Percentiles rank a stretch among this genome's conserved stretches.
Conservation (phyloP, 2,888 invertebrate species). For the Rhaphigaster nebulosa region DNA sequence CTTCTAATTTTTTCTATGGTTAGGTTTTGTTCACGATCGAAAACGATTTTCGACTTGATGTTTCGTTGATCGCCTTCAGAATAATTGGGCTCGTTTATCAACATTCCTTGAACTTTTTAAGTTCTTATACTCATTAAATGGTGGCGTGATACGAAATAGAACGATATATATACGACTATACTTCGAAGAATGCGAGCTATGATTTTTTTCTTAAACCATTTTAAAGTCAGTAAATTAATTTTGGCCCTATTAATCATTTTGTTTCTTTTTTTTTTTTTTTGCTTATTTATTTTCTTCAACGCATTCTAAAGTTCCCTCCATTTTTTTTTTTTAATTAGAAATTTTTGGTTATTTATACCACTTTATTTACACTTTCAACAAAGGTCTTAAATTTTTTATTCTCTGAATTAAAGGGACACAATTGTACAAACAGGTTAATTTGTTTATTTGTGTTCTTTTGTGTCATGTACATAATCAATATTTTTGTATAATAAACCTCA, state of each 20-base stretch:
- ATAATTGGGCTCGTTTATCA: background rate
- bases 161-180: slow-evolving; percentile 38
- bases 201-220: background rate
- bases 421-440: slow-evolving; percentile 31
- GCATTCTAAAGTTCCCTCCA: slow-evolving; percentile 31
- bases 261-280: background rate
- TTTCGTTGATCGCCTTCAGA: slow-evolving; percentile 32
- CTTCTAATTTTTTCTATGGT: background rate
- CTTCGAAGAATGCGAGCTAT: slow-evolving; percentile 11
- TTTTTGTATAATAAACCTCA: slow-evolving; percentile 53
- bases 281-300: background rate
- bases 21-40: slow-evolving; percentile 52
- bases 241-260: background rate
- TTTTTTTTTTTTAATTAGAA: background rate
- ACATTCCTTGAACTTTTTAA: slow-evolving; percentile 55
- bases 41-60: slow-evolving; percentile 52
- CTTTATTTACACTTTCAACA: background rate
- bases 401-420: slow-evolving; percentile 12
- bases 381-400: background rate
- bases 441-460: slow-evolving; percentile 37
- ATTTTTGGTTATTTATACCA: background rate
- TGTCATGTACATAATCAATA: slow-evolving; percentile 45
- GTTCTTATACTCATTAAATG: slow-evolving; percentile 27
- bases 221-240: background rate
- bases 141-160: slow-evolving; percentile 41